A percentile compares a stretch with the other conserved stretches of the same genome.
phyloP scores from a whole-genome alignment of 2,888 invertebrate species.

The Cephalotes varians region DNA sequence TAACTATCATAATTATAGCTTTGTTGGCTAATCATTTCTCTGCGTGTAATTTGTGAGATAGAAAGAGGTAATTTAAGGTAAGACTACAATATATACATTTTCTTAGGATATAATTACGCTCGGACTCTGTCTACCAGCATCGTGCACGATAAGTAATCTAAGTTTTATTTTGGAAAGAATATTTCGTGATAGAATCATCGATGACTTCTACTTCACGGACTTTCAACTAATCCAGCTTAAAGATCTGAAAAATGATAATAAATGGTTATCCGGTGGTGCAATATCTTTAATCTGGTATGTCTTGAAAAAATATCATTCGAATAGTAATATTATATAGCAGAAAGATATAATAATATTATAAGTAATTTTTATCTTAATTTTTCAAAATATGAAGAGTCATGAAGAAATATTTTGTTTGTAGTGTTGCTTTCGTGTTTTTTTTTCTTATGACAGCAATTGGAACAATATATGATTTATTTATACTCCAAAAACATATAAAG shows the following conservation, averaged over 20 bases:
- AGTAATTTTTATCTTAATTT: neutral
- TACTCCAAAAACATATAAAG: conserved; percentile 55
- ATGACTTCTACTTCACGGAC: conserved; percentile 82
- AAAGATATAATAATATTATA: too few relatives aligned
- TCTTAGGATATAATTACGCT: conserved; percentile 86
- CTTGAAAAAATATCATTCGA: too few relatives aligned
- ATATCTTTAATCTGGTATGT: conserved; percentile 83
- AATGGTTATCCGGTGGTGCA: conserved; percentile 80
- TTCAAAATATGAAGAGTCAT: too few relatives aligned
- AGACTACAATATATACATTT: neutral
- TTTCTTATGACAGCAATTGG: conserved; percentile 77
- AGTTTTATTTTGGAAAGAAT: conserved; percentile 78
- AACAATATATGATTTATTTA: conserved; percentile 81
- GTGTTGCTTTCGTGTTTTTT: conserved; percentile 71
- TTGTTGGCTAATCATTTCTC: too few relatives aligned
- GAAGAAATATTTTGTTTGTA: conserved; percentile 57
- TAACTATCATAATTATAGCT: too few relatives aligned
- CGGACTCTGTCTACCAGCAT: conserved; percentile 87
- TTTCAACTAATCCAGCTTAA: conserved; percentile 82
- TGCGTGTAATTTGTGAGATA: too few relatives aligned
- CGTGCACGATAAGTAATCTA: conserved; percentile 85
- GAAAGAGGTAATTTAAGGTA: too few relatives aligned
- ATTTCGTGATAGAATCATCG: conserved; percentile 79
- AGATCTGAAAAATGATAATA: conserved; percentile 79
- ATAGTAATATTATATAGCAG: too few relatives aligned